These are phyloP conservation scores for Spongia lamella DNA, from an alignment of 37 sponge, comb jelly and placozoan species.

Conservation along the genomic window DNA sequence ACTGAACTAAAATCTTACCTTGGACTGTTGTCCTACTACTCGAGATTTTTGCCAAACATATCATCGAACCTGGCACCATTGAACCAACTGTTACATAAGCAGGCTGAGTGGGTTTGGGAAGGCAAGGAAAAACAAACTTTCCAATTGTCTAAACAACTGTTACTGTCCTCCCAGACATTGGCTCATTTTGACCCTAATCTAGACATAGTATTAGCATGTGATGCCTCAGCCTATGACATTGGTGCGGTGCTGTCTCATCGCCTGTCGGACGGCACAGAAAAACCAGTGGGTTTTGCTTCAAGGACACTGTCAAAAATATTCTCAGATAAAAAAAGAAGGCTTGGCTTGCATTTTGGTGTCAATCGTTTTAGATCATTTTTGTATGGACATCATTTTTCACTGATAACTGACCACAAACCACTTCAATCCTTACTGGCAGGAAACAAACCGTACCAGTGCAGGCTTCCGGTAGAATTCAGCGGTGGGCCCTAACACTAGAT, in stretches of 20 bases:
- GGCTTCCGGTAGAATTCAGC: conserved; percentile 23
- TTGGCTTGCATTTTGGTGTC: conserved; percentile 14
- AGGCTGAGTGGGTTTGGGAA: conserved; percentile 6
- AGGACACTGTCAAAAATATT: conserved; percentile 14
- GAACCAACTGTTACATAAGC: conserved; percentile 12
- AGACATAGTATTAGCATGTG: conserved; percentile 21
- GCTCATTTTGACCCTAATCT: conserved; percentile 10
- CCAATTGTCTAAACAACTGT: conserved; percentile 2
- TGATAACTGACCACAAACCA: conserved; percentile 29
- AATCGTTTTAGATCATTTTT: conserved; percentile 5
- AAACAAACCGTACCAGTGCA: conserved; percentile 4
- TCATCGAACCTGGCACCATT: conserved; percentile 17
- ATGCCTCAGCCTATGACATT: conserved; percentile 31
- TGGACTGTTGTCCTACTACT: conserved; percentile 42
- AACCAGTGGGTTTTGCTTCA: conserved; percentile 21
- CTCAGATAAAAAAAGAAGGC: conserved; percentile 12
- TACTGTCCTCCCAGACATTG: conserved; percentile 17
- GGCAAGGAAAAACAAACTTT: neutral
- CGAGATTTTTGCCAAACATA: conserved; percentile 23
- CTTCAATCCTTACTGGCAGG: neutral
- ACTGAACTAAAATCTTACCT: conserved; percentile 26
- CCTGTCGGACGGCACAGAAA: conserved; percentile 8
- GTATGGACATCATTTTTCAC: conserved; percentile 21
- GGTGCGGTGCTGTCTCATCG: conserved; percentile 21
- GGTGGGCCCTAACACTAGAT: conserved; percentile 24